Percentiles rank a stretch among this genome's conserved stretches.
Conservation (phyloP, 2,888 invertebrate species). For the Automeris io region DNA sequence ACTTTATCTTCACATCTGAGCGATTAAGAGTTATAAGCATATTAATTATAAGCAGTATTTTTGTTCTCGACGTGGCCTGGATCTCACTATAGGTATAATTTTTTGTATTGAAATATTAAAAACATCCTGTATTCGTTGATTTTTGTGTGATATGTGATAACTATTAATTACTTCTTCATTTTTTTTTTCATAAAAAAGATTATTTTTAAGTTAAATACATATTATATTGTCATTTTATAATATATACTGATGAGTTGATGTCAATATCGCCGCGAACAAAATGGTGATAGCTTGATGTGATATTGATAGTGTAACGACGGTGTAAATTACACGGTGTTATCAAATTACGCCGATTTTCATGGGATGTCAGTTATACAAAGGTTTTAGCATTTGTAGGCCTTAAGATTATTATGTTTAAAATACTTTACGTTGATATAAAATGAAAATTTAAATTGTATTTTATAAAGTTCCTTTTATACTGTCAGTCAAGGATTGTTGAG, state of each 20-base stretch:
- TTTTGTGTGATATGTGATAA: neutral
- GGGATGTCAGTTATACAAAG: too few relatives aligned
- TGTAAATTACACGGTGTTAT: neutral
- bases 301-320: neutral
- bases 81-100: neutral
- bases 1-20: too few relatives aligned
- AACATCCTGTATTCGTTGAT: neutral
- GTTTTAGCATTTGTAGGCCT: neutral
- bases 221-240: neutral
- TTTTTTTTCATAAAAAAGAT: neutral
- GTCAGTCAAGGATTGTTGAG: conserved; percentile 4
- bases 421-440: too few relatives aligned
- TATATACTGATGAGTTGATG: neutral
- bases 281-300: conserved; percentile 1
- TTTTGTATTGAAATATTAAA: neutral
- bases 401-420: neutral
- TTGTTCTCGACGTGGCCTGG: neutral
- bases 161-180: neutral
- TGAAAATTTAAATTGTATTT: neutral
- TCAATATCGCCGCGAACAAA: neutral
- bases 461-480: neutral
- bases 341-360: neutral
- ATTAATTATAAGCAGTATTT: neutral
- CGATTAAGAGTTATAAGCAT: too few relatives aligned
- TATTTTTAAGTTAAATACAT: too few relatives aligned